Evolutionary conservation across 1,140 invertebrate species (phyloP).

Genomic region (Tetranychus urticae): DNA sequence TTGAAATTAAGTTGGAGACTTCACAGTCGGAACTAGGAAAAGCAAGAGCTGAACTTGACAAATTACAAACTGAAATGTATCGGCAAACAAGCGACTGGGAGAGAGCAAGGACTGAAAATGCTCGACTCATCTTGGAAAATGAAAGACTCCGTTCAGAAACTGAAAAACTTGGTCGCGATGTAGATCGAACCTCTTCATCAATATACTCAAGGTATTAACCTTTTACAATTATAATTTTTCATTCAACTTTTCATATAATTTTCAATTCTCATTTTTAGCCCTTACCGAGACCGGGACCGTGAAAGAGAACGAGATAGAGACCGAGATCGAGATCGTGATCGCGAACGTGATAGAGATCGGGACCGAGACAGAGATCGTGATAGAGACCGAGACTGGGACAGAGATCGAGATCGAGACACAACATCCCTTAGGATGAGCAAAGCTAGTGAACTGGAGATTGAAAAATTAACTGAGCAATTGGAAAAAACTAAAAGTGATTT

Average conservation of each 20-base stretch:
- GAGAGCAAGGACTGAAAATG: conserved; percentile 18
- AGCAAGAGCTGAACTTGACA: conserved; percentile 73
- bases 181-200: background rate
- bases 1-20: conserved; percentile 69
- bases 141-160: conserved; percentile 31
- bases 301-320: background rate
- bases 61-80: conserved; percentile 44
- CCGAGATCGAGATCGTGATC: background rate
- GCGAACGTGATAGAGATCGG: background rate
- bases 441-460: conserved; percentile 11
- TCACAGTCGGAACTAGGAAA: conserved; percentile 78
- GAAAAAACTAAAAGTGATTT: conserved; percentile 60
- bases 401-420: background rate
- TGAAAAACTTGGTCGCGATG: conserved; percentile 9
- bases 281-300: background rate
- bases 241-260: background rate
- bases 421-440: background rate
- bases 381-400: background rate
- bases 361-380: background rate
- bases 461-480: conserved; percentile 42
- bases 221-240: background rate
- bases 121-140: conserved; percentile 63
- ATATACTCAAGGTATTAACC: too few species aligned
- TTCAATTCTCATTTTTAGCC: too few species aligned
- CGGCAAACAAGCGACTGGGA: conserved; percentile 15